Conservation (phyloP, 2,113 vertebrate genomes). For the Poecile atricapillus region DNA sequence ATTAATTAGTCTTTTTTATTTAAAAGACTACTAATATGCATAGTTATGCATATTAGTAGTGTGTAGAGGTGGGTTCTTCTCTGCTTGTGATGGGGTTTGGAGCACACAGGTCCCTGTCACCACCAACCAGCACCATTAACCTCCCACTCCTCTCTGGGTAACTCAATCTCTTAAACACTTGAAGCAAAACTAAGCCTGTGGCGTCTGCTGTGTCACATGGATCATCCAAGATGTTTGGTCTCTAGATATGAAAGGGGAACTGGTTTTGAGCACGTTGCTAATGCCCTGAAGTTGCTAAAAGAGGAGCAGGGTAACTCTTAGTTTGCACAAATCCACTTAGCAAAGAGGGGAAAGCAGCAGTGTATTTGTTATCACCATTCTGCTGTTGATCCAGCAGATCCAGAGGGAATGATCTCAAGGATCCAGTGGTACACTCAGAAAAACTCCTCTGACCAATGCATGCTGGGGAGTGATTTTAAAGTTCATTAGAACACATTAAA, state of each 20-base stretch:
- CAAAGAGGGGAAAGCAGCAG: not conserved
- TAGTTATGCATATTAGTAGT: not conserved
- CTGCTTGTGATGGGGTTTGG: not conserved
- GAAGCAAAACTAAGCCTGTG: not conserved
- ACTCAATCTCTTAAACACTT: not conserved
- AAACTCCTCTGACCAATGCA: constrained; percentile 37
- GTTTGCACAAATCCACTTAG: not conserved
- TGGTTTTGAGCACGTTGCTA: not conserved
- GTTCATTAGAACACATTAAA: constrained; percentile 61
- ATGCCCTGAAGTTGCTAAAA: not conserved
- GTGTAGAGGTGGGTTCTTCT: not conserved
- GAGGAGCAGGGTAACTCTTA: not conserved
- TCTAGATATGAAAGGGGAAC: not conserved
- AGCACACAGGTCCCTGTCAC: not conserved
- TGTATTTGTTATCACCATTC: not conserved
- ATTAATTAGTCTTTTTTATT: not conserved
- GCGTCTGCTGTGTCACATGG: not conserved
- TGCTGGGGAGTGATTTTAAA: constrained; percentile 13
- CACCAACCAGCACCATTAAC: not conserved
- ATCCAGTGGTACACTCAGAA: not conserved
- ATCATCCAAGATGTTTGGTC: not conserved
- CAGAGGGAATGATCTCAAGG: constrained; percentile 13
- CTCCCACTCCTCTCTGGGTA: not conserved
- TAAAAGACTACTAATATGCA: not conserved
- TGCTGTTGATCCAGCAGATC: not conserved